These are phyloP conservation scores for Phenganax subtilis DNA, from an alignment of 92 coral and sea anemone genomes.

Conservation along the genomic window DNA sequence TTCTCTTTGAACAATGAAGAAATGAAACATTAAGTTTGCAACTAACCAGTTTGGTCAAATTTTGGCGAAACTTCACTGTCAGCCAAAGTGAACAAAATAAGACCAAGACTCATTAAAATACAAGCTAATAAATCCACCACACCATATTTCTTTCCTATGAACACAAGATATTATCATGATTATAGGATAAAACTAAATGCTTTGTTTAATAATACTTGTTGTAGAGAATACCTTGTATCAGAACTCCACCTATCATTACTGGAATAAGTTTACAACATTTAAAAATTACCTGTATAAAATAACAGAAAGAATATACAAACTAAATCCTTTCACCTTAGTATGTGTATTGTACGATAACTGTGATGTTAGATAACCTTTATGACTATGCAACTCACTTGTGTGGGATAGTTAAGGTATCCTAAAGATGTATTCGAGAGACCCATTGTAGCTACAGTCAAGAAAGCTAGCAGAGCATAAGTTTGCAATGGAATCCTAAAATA, in stretches of 20 bases:
- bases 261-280: constrained; percentile 98
- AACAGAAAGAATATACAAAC: background rate
- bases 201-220: background rate
- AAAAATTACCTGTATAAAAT: constrained; percentile 72
- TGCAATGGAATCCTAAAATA: constrained; percentile 68
- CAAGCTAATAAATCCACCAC: constrained; percentile 77
- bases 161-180: background rate
- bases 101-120: constrained; percentile 83
- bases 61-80: constrained; percentile 95
- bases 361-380: background rate
- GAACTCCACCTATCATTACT: constrained; percentile 93
- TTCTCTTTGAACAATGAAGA: background rate
- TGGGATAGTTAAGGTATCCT: constrained; percentile 89
- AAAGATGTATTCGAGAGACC: constrained; percentile 87
- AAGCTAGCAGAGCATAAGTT: constrained; percentile 80
- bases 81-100: constrained; percentile 80
- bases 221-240: constrained; percentile 71
- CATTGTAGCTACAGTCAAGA: constrained; percentile 92
- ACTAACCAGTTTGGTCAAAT: constrained; percentile 80
- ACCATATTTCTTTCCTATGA: constrained; percentile 68
- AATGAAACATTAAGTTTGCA: background rate
- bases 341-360: background rate
- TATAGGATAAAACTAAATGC: background rate
- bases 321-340: background rate
- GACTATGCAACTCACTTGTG: constrained; percentile 59